Evolutionary conservation across 2,797 vertebrate genomes (phyloP), one percentile per base, ranked within the genome.

Genomic region (Fistularia commersonii): DNA sequence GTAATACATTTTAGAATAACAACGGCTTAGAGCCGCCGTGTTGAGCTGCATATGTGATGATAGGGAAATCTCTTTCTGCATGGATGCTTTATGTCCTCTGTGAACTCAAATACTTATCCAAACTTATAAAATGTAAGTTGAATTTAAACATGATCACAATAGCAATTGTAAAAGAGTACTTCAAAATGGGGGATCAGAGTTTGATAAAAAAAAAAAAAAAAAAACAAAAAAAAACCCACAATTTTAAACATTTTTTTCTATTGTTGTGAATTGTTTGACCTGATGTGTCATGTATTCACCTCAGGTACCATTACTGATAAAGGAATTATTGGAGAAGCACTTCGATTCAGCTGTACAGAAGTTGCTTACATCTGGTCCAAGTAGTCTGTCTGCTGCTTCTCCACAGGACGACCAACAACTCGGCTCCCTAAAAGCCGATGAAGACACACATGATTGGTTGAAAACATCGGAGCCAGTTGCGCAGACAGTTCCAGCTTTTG

Each of bases 251-350:
- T 46, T 46, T 46, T 10, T 33, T 34, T 6, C 0, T 45, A 7
- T 33, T 45, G 23, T 8, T 9, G 10, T 31, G 15, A 10, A 6
- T 11, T 1, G 42, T 32, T 7, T 7, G 15, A 13, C 11, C 8
- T 32, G 8, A 13, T 41, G 39, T 69, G 69, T 74, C 45, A 35
- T 66, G 36, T 78, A 11, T 69, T 32, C n/a, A 15, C 35, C 35
- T 40, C 63, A 90, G 90, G 79, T 89, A 35, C 83, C 88, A 0
- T 80, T 76, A 42, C 61, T 90, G 69, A 84, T 90, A 48, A 88
- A 86, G 48, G 84, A 89, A 31, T 66, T 89, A 43, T 11, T 89
- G 61, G 84, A 85, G 51, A 89, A 86, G 58, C 85, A 88, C 56
- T 78, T 88, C n/a, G 54, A 74, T 38, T 85, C 87, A n/a, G 5